Base-by-base conservation (phyloP, 2,113 vertebrate genomes). In the Protobothrops flavoviridis region DNA sequence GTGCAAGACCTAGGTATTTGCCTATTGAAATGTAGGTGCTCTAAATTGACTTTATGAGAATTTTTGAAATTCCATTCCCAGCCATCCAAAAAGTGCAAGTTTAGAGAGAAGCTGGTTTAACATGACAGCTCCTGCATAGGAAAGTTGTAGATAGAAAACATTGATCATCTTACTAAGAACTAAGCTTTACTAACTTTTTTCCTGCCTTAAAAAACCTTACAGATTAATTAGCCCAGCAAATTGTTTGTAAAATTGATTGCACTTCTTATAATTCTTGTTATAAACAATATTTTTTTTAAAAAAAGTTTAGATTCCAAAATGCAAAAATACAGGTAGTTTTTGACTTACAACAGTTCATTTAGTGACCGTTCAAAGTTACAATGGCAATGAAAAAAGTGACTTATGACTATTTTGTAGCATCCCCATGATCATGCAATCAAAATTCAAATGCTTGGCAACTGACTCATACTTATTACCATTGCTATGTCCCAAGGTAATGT, bases 131-230 rank as follows among this genome's bases (percentile, higher is more conserved):
- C 1, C 7, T 95, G 55, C 89, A 85, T 90, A 95, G 39, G 33
- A 94, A 96, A 88, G 87, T 94, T 90, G 85, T 56, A 93, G 90
- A 81, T 86, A 85, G 74, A 29, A 90, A 88, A 93, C 48, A 50
- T 50, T 50, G 48, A 95, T 95, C 89, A 95, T 69, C 90, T 12
- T 96, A 95, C 89, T 87, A 93, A 95, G 93, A 95, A 85, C 57
- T 91, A 91, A 55, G 88, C 92, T 24, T 90, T 92, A 24, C 59
- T 90, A 94, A 93, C 39, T 90, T 85, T 64, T 64, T 87, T 56
- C 1, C 23, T 95, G 89, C 48, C 86, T 43, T 43, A 26, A 45
- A 55, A 15, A 92, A 94, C 12, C 12, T 91, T 26, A 11, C 43
- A 57, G 92, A 4, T 26, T 39, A 50, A 39, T 52, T 87, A 55